Percentiles rank a stretch among this genome's conserved stretches.
Evolutionary conservation across 2,888 invertebrate species (phyloP).

Genomic region (Spisula solida): DNA sequence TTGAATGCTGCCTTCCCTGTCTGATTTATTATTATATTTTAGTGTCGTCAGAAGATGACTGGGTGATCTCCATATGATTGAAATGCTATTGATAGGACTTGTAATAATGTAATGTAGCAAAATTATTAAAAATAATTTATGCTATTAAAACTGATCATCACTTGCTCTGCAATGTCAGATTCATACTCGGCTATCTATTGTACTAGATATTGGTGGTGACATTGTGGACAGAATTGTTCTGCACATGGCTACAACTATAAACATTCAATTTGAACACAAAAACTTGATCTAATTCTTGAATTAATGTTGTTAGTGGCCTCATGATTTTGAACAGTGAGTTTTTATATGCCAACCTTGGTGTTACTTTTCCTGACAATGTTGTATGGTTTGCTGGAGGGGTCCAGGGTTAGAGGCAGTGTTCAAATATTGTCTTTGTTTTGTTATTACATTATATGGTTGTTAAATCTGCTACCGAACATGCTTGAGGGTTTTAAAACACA

Average conservation of each 20-base stretch:
- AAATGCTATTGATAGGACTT: too few species aligned
- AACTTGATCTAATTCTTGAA: neutral
- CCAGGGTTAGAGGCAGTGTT: neutral
- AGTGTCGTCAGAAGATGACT: too few species aligned
- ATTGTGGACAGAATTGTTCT: neutral
- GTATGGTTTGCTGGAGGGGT: neutral
- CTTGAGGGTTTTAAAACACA: neutral
- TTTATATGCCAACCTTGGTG: neutral
- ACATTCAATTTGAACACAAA: neutral
- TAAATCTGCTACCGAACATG: neutral
- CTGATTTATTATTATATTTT: too few species aligned
- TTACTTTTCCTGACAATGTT: neutral
- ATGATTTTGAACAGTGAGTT: neutral
- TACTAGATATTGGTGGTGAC: too few species aligned
- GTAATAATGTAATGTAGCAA: too few species aligned
- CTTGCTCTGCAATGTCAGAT: too few species aligned
- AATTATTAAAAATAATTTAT: too few species aligned
- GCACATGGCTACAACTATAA: neutral
- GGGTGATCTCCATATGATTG: too few species aligned
- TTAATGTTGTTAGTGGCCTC: neutral
- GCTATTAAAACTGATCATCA: too few species aligned
- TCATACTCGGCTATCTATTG: too few species aligned
- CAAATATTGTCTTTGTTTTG: constrained; percentile 4
- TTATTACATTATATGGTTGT: neutral
- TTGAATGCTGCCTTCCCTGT: too few species aligned